Conservation (phyloP, 2,797 vertebrate species). For the Corythornis leucogaster region DNA sequence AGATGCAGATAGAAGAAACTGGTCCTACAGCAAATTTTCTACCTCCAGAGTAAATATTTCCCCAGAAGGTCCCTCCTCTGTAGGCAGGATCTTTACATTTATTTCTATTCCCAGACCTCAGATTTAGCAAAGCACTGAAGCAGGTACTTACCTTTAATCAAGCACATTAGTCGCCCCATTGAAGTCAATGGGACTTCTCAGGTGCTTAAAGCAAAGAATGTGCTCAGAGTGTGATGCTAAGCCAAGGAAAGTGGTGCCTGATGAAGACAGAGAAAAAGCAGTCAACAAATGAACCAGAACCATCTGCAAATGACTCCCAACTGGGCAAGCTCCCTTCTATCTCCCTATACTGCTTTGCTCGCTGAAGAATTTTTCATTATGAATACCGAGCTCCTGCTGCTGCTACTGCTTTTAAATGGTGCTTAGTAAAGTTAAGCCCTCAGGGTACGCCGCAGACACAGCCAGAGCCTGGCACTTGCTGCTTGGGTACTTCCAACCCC, state of each 20-base stretch:
- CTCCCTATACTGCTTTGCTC: constrained; percentile 36
- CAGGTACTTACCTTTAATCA: constrained; percentile 66
- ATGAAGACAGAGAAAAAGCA: constrained; percentile 57
- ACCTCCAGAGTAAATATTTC: background rate
- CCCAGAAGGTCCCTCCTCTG: background rate
- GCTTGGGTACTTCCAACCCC: background rate
- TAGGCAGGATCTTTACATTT: background rate
- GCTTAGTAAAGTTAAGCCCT: background rate
- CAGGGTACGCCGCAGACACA: background rate
- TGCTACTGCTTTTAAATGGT: background rate
- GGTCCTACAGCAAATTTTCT: background rate
- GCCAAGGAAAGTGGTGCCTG: constrained; percentile 22
- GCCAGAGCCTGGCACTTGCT: background rate
- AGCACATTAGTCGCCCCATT: constrained; percentile 58
- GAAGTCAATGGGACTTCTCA: constrained; percentile 54
- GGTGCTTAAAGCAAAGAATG: constrained; percentile 40
- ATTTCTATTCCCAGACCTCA: constrained; percentile 16
- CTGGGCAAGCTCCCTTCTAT: constrained; percentile 42
- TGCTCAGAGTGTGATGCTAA: constrained; percentile 1
- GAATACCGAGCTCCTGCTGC: constrained; percentile 49
- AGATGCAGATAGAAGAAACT: background rate
- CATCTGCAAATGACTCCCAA: constrained; percentile 63
- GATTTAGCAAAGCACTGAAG: constrained; percentile 22
- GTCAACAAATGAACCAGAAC: constrained; percentile 66
- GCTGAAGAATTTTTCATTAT: constrained; percentile 47